Base-by-base conservation (phyloP, 1,140 invertebrate genomes). In the Dendroctonus ponderosae region DNA sequence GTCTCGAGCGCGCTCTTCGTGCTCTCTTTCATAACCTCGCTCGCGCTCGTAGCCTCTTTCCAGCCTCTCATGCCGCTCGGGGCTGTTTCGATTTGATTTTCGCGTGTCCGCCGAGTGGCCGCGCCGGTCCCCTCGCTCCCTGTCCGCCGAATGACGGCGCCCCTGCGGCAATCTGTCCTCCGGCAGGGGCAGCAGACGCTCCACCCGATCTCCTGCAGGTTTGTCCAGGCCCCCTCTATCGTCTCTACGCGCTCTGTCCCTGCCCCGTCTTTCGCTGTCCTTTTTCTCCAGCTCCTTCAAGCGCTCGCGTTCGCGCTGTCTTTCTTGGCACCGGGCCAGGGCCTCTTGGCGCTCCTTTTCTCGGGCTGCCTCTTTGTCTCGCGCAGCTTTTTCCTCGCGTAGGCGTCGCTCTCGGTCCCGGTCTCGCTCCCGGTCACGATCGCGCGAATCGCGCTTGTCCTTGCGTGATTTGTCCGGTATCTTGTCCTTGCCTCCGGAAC, bases 271-370 rank as follows among this genome's bases (percentile, higher is more conserved):
- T 75, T 81, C 70, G 72, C 77, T 65, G 60, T 78, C 74, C 75
- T 81, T 66, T 74, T 79, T 56, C 72, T 78, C 72, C 71, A 73
- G 64, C 76, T 83, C 71, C 71, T 80, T 60, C 67, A 84, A 77
- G 63, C 87, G 79, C 68, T 88, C 86, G 5, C 86, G 78, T 62
- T 87, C 86, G 60, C 86, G 80, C 66, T 84, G 83, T 7, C 83
- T 77, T 64, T 84, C 83, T 70, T 84, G 82, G 66, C 82, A 81
- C 40, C 84, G 77, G 0, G 82, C 83, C 62, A 84, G 72, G 0
- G 82, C 82, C 66, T 84, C 83, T 76, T 87, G 80, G 70, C 83
- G 76, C 70, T 84, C 83, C 70, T 84, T 85, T 65, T 85, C 81
- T 12, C 82, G 72, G 1, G 82, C 81, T 0, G 82, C 80, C 68